phyloP scores from a whole-genome alignment of 2,888 invertebrate species.

The Eueremaeus valkanovi region DNA sequence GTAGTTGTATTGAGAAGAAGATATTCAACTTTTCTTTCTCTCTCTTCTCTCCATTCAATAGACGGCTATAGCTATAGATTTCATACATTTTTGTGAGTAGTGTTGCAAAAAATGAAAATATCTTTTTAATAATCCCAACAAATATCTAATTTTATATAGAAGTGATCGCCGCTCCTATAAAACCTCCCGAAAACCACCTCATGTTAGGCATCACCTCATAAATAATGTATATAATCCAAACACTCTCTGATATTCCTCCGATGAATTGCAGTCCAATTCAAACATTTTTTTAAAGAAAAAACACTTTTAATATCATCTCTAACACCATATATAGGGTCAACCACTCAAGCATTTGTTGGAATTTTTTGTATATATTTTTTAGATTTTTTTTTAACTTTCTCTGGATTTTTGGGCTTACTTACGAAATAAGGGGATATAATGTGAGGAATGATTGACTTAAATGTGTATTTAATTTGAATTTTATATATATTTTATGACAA shows the following conservation, averaged over 20 bases:
- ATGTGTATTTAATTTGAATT: slow-evolving; percentile 20
- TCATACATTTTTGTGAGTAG: not conserved
- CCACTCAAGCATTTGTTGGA: not conserved
- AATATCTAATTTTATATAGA: slow-evolving; percentile 23
- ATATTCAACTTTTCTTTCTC: not conserved
- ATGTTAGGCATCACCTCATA: slow-evolving; percentile 29
- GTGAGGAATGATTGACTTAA: not conserved
- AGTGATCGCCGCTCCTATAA: not conserved
- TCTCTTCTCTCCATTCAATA: too few species aligned
- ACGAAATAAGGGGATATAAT: too few species aligned
- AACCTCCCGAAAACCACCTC: not conserved
- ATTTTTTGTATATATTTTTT: not conserved
- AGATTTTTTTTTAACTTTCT: not conserved
- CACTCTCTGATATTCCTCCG: not conserved
- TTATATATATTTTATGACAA: not conserved
- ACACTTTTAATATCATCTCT: slow-evolving; percentile 3
- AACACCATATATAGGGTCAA: not conserved
- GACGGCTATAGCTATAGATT: too few species aligned
- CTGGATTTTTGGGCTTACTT: not conserved
- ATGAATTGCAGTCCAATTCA: not conserved
- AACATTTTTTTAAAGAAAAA: not conserved
- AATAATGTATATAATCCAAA: slow-evolving; percentile 28
- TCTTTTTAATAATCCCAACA: not conserved
- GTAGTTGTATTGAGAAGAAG: not conserved
- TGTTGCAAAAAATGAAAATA: not conserved